A percentile compares a stretch with the other conserved stretches of the same genome.
Evolutionary conservation across 2,797 vertebrate species (phyloP).

Genomic region (Acipenser transmontanus): DNA sequence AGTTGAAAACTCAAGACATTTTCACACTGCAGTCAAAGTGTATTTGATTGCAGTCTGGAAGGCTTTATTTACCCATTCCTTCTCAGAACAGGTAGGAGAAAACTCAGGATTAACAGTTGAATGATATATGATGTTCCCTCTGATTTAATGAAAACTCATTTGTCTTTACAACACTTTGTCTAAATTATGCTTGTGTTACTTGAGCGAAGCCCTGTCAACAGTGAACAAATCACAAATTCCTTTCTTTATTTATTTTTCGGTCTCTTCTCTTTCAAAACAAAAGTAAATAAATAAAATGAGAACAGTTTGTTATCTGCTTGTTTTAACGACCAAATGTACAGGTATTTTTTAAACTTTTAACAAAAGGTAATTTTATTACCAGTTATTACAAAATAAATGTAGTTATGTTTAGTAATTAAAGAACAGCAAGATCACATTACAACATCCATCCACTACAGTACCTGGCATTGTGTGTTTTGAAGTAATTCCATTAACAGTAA

Average conservation of each 20-base stretch:
- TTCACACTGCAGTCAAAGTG: constrained; percentile 11
- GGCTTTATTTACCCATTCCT: background rate
- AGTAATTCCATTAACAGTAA: no score
- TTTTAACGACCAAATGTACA: constrained; percentile 51
- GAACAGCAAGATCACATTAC: no score
- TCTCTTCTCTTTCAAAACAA: constrained; percentile 51
- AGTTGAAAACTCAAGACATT: constrained; percentile 18
- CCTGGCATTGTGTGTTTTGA: no score
- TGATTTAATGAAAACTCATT: constrained; percentile 6
- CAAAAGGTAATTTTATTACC: no score
- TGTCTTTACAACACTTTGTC: constrained; percentile 39
- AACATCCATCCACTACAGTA: no score
- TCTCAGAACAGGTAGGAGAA: background rate
- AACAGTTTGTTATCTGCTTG: constrained; percentile 56
- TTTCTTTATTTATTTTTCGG: constrained; percentile 60
- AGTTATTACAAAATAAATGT: no score
- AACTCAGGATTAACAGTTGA: background rate
- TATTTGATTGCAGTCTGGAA: constrained; percentile 1
- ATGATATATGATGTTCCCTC: background rate
- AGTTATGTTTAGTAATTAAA: no score
- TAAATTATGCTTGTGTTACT: constrained; percentile 41
- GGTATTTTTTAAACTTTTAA: no score
- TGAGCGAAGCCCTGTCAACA: constrained; percentile 35
- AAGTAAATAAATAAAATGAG: constrained; percentile 43
- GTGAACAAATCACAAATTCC: constrained; percentile 49